Base-by-base conservation (phyloP, 2,797 vertebrate genomes). In the Molossus molossus region DNA sequence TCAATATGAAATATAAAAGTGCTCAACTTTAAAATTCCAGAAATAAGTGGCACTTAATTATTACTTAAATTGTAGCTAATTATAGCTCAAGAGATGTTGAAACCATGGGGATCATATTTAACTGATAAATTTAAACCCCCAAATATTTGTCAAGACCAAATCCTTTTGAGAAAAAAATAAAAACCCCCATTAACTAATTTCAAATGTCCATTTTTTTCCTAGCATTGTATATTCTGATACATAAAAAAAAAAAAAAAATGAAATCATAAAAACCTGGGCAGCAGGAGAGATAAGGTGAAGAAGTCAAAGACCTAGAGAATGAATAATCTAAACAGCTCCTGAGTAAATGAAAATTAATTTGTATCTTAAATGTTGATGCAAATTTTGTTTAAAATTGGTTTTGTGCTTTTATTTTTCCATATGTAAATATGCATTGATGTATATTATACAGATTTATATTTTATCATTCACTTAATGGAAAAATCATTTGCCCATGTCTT, bases 1-100 rank as follows among this genome's bases (percentile, higher is more conserved):
- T 91, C 67, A 64, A 9, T 37, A 82, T 76, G 70, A 94, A 75
- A 76, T 93, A 72, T 73, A 55, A 91, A 94, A 94, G 48, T n/a
- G 15, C 1, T 40, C 60, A 84, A 62, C 20, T 62, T 81, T 62
- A 88, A 85, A 55, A 20, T 91, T 65, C 55, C n/a, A 92, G 5
- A 73, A 89, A 21, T 88, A 90, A 82, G n/a, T 40, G 11, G 1
- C 4, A 53, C 10, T 53, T 79, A 69, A 87, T 73, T 45, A 23
- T 33, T n/a, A 27, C 53, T 76, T 65, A 84, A 57, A 73, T 87
- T 82, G 70, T 72, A 85, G 40, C 9, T 77, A 67, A 55, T 8
- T 37, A 81, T 83, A 77, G 90, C 18, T 6, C 64, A 77, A 76
- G 40, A 86, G 48, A 53, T 77, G 55, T 90, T 82, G 27, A 93